Conservation (phyloP, 2,888 invertebrate species). For the Epinotia brunnichana region DNA sequence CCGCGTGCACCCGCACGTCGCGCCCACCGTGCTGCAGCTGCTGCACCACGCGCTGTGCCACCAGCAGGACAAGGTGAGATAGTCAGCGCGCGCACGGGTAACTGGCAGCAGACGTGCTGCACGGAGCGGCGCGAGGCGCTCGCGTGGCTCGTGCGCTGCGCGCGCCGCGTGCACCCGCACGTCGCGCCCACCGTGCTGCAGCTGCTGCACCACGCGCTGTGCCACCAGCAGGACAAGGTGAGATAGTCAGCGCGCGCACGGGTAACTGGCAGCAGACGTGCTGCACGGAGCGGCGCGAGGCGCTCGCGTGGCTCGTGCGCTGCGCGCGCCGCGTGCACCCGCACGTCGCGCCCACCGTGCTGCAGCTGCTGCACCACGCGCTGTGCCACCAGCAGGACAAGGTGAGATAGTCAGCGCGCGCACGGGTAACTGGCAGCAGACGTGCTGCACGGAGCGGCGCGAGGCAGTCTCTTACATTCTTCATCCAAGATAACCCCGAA, state of each 20-base stretch:
- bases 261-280: constrained; percentile 98
- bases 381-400: constrained; percentile 83
- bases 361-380: constrained; percentile 95
- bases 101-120: constrained; percentile 96
- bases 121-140: constrained; percentile 88
- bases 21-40: constrained; percentile 94
- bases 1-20: constrained; percentile 94
- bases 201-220: constrained; percentile 94
- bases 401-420: constrained; percentile 90
- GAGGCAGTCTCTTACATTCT: too few relatives aligned
- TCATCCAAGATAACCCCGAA: too few relatives aligned
- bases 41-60: constrained; percentile 94
- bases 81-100: constrained; percentile 94
- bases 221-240: constrained; percentile 65
- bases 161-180: constrained; percentile 94
- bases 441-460: constrained; percentile 88
- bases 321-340: constrained; percentile 95
- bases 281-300: constrained; percentile 86
- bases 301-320: constrained; percentile 91
- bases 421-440: constrained; percentile 97
- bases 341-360: constrained; percentile 94
- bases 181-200: constrained; percentile 96
- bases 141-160: constrained; percentile 91
- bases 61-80: constrained; percentile 74
- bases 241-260: constrained; percentile 93